A percentile compares a stretch with the other conserved stretches of the same genome.
These are phyloP conservation scores for Seriola quinqueradiata DNA, from an alignment of 2,113 vertebrate species.

Conservation along the genomic window DNA sequence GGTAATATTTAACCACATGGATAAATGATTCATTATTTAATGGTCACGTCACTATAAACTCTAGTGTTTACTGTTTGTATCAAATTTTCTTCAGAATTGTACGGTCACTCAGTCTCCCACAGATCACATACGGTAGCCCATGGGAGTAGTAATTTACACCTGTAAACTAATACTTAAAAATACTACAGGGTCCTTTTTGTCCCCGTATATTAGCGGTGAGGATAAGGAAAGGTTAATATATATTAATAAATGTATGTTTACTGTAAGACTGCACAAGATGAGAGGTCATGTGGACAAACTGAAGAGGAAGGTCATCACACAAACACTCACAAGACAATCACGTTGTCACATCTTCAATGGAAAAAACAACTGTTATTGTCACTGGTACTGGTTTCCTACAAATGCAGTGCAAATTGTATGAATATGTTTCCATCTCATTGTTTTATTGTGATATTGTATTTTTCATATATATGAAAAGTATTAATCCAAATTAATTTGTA, in stretches of 20 bases:
- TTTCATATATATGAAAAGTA: background rate
- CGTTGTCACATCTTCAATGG: background rate
- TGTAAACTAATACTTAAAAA: background rate
- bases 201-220: no score
- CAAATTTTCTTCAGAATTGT: background rate
- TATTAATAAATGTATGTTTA: no score
- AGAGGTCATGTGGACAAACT: constrained; percentile 1
- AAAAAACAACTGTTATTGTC: background rate
- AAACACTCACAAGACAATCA: background rate
- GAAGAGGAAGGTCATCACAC: background rate
- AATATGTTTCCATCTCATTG: background rate
- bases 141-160: background rate
- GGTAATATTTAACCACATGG: constrained; percentile 12
- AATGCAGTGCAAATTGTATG: background rate
- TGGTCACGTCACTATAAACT: background rate
- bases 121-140: background rate
- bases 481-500: background rate
- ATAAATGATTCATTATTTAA: background rate
- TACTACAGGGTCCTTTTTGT: background rate
- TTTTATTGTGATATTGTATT: background rate
- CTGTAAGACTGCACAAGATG: no score
- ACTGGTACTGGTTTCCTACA: background rate
- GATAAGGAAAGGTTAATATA: no score
- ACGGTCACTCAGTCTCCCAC: background rate
- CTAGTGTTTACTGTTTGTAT: background rate